Base-by-base conservation (phyloP, 2,113 vertebrate genomes). In the Baryphthengus martii region DNA sequence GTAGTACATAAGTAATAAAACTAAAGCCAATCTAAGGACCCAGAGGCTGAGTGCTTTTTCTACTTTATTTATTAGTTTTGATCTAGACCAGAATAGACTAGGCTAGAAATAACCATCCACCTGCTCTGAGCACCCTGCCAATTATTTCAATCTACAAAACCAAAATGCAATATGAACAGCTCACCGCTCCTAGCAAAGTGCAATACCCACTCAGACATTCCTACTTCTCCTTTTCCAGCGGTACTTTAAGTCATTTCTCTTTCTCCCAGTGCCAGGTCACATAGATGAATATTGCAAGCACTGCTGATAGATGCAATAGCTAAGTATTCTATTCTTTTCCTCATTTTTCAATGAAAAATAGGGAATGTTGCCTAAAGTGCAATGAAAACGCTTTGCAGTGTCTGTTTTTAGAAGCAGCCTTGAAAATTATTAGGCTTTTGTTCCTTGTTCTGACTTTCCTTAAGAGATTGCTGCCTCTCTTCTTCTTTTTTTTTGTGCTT, bases 91-190 rank as follows among this genome's bases (percentile, higher is more conserved):
- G 80, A 95, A 84, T 67, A 81, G 79, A 81, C 63, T 53, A 74
- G 88, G 56, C 80, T 82, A 88, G 93, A 91, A 96, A 96, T 95
- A 93, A 89, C 75, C 49, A 85, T 83, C 75, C 88, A 89, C 94
- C 87, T 91, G 75, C 89, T 93, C 91, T 88, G 91, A 96, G 63
- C 58, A 94, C 55, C 53, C 63, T 96, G 85, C 71, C 91, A 96
- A 80, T 94, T 96, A 95, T 88, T 96, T 93, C 91, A 90, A 15
- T 74, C 78, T 90, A 52, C 67, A 90, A 93, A 90, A 49, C 45
- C 74, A 63, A 94, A 94, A 80, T 53, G 39, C 71, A 83, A 55
- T 96, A 88, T 73, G 87, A 96, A 59, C 52, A 92, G 68, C 79
- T 92, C 89, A 24, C 56, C 1, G 47, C 89, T 89, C 74, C 94